Evolutionary conservation across 2,888 invertebrate genomes (phyloP).

Genomic region (Mellilla xanthometata): DNA sequence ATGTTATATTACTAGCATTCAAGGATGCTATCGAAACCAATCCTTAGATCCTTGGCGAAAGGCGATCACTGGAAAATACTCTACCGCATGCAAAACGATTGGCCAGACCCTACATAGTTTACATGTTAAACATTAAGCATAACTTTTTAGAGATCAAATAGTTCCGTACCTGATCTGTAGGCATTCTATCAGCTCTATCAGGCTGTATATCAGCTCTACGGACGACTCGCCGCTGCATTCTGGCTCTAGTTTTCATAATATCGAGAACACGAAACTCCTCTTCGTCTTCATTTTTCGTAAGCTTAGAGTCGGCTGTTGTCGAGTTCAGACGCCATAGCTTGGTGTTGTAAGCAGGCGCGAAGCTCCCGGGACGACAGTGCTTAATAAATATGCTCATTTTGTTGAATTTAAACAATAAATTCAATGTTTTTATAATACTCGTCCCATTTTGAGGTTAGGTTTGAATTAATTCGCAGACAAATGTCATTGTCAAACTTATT

Average conservation of each 20-base stretch:
- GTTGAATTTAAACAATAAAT: neutral
- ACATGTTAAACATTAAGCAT: no score
- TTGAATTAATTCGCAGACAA: no score
- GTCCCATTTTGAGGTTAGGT: neutral
- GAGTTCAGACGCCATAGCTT: conserved; percentile 69
- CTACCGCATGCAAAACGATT: no score
- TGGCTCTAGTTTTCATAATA: conserved; percentile 65
- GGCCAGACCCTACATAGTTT: no score
- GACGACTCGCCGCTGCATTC: conserved; percentile 43
- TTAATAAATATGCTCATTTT: conserved; percentile 70
- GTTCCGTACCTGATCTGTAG: conserved; percentile 59
- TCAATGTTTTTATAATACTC: neutral
- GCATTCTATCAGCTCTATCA: conserved; percentile 70
- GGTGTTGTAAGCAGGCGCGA: conserved; percentile 45
- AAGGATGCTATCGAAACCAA: no score
- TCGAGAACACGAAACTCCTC: conserved; percentile 80
- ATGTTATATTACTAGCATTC: no score
- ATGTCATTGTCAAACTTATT: no score
- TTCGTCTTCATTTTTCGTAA: conserved; percentile 55
- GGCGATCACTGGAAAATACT: no score
- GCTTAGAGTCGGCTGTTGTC: conserved; percentile 51
- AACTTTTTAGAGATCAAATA: no score
- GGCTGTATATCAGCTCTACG: conserved; percentile 63
- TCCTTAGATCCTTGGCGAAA: no score
- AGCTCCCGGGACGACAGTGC: conserved; percentile 48